Evolutionary conservation across 2,113 vertebrate genomes (phyloP), one percentile per base, ranked within the genome.

Genomic region (Prochilodus magdalenae): DNA sequence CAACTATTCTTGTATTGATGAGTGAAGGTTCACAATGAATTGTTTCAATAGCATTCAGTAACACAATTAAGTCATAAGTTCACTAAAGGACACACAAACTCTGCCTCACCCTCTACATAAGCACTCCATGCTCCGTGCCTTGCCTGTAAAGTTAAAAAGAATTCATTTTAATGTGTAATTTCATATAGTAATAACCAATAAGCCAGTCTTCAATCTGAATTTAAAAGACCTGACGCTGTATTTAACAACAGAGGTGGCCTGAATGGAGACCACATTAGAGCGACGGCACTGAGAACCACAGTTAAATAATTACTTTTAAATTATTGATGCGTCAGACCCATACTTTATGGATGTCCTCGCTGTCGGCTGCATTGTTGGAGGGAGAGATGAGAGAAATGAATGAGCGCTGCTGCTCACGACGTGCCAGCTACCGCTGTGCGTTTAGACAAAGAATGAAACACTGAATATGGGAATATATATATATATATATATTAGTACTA

Each of bases 271-370:
- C 40, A 57, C 47, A 85, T 78, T 24, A 75, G 69, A 82, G 51
- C 73, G 47, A 70, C 75, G 77, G 75, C 84, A 75, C 15, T 73
- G 55, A 82, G 81, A 87, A 74, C 22, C 55, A 33, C 36, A 14
- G 75, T 79, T 85, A 85, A 88, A 84, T 88, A 90, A 92, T 90
- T 89, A 72, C 83, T 77, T 88, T 86, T 90, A 81, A 92, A 90
- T 92, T 86, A 91, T 90, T 89, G 40, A 91, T 89, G 77, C 62
- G 40, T 40, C 77, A 69, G 76, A 22, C 57, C 24, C 73, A 49
- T 60, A 36, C 53, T 57, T 55, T 70, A 83, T 86, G 84, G 73
- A 88, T 83, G 71, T 79, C 79, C 63, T 67, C 51, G 22, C 27
- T 57, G 73, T 65, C 4, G 20, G 60, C 51, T 18, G 30, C 14